Conservation (phyloP, 2,113 vertebrate genomes). For the Bubo scandiacus region DNA sequence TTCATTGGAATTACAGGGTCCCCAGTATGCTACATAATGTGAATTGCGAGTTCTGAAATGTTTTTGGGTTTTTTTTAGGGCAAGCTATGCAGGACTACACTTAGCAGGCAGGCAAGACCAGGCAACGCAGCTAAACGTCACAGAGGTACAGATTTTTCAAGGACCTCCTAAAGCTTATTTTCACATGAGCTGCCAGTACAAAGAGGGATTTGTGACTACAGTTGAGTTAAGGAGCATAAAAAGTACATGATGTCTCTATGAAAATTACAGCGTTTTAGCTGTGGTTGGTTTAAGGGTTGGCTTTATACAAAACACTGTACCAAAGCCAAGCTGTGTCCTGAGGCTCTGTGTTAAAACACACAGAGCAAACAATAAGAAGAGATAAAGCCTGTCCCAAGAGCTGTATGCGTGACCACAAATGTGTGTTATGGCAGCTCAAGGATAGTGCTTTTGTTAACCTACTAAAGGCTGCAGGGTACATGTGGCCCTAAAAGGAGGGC, state of each 20-base stretch:
- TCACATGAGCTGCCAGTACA: constrained; percentile 43
- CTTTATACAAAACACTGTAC: constrained; percentile 52
- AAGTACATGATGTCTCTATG: constrained; percentile 60
- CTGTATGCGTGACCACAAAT: constrained; percentile 36
- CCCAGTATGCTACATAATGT: neutral
- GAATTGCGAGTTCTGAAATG: neutral
- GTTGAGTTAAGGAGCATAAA: constrained; percentile 32
- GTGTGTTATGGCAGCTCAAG: neutral
- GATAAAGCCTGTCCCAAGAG: constrained; percentile 50
- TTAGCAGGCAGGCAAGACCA: constrained; percentile 1
- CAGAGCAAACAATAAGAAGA: constrained; percentile 47
- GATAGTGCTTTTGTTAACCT: neutral
- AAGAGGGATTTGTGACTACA: constrained; percentile 60
- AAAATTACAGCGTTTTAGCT: constrained; percentile 57
- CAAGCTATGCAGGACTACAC: neutral
- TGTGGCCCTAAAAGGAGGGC: neutral
- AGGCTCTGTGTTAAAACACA: constrained; percentile 48
- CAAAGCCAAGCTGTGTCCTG: constrained; percentile 37
- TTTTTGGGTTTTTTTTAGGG: neutral
- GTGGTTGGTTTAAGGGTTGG: constrained; percentile 27
- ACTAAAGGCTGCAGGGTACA: neutral
- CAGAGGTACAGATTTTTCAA: constrained; percentile 27
- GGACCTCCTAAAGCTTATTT: constrained; percentile 31
- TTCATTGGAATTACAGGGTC: neutral
- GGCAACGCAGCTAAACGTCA: neutral